These are phyloP conservation scores for Rhegmatorhina hoffmannsi DNA, from an alignment of 2,113 vertebrate species.

Conservation along the genomic window DNA sequence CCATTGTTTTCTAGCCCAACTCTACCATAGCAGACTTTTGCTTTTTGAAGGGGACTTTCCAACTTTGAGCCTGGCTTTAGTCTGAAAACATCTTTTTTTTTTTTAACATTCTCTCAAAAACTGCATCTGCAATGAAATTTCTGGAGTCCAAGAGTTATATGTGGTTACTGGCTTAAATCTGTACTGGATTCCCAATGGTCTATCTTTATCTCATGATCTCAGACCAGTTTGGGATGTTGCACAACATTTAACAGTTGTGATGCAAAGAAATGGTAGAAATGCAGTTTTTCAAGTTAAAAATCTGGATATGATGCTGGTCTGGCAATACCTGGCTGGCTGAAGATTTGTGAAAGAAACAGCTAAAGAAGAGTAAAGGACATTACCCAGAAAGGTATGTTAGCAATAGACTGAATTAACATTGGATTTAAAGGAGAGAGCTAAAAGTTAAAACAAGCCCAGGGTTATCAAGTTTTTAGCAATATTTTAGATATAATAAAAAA, in stretches of 20 bases:
- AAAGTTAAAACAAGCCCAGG: background rate
- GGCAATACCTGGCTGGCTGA: background rate
- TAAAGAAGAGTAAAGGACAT: background rate
- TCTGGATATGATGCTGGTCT: background rate
- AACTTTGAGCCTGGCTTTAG: background rate
- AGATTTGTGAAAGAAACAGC: background rate
- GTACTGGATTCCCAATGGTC: background rate
- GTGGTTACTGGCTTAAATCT: background rate
- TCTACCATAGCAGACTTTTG: background rate
- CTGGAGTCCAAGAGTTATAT: background rate
- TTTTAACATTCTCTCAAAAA: background rate
- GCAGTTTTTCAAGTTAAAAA: conserved; percentile 1
- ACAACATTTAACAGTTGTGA: conserved; percentile 8
- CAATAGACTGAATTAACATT: background rate
- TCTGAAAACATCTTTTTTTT: background rate
- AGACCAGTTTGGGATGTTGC: conserved; percentile 12
- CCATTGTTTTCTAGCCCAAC: background rate
- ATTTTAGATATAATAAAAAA: background rate
- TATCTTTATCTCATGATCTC: conserved; percentile 22
- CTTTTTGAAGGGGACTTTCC: background rate
- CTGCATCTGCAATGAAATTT: background rate
- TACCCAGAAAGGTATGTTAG: background rate
- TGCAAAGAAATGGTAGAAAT: conserved; percentile 12
- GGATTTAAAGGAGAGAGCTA: background rate
- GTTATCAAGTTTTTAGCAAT: background rate